Percentiles rank a stretch among this genome's conserved stretches.
These are phyloP conservation scores for Leptinotarsa lineolata DNA, from an alignment of 1,140 invertebrate species.

Conservation along the genomic window DNA sequence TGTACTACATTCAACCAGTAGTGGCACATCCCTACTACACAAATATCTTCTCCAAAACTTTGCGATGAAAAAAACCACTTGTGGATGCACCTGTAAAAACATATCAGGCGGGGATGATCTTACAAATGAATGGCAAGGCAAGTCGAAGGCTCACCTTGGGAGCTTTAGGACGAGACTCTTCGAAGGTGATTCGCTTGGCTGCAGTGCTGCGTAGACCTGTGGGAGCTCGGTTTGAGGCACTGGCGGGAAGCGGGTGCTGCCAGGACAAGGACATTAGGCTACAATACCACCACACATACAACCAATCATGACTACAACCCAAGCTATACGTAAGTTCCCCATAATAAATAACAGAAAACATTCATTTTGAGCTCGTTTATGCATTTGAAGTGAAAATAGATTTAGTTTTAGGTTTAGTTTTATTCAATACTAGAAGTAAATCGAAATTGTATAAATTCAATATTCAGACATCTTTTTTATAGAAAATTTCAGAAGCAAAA, in stretches of 20 bases:
- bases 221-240: slow-evolving; percentile 37
- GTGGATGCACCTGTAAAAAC: too few relatives aligned
- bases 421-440: too few relatives aligned
- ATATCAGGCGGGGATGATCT: slow-evolving; percentile 4
- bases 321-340: slow-evolving; percentile 18
- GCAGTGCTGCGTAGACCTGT: slow-evolving; percentile 51
- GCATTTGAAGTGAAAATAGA: too few relatives aligned
- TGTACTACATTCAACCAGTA: too few relatives aligned
- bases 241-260: slow-evolving; percentile 51
- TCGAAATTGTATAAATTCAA: too few relatives aligned
- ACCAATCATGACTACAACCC: slow-evolving; percentile 31
- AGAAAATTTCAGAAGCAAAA: too few relatives aligned
- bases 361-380: background rate
- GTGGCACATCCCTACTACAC: too few relatives aligned
- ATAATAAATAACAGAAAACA: slow-evolving; percentile 25
- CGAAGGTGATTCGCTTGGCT: slow-evolving; percentile 59
- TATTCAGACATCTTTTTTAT: too few relatives aligned
- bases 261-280: slow-evolving; percentile 54
- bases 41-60: too few relatives aligned
- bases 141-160: slow-evolving; percentile 55
- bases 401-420: background rate
- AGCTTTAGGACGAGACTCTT: slow-evolving; percentile 46
- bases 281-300: slow-evolving; percentile 52
- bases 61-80: too few relatives aligned
- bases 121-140: slow-evolving; percentile 34